Conservation (phyloP, 2,888 invertebrate genomes). For the Smittia aterrima region DNA sequence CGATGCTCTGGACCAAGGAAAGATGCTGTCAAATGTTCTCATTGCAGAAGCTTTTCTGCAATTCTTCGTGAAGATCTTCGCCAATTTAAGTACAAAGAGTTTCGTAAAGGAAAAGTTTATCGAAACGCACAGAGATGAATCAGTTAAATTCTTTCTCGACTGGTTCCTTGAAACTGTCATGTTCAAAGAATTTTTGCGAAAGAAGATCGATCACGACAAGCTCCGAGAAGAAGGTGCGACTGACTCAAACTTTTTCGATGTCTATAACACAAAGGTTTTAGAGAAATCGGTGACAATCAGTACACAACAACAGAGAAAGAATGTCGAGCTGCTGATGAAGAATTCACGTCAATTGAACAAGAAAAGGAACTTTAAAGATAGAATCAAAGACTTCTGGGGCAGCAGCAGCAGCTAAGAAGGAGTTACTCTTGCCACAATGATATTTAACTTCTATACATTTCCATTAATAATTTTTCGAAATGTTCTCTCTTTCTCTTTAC, state of each 20-base stretch:
- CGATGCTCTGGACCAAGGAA: constrained; percentile 46
- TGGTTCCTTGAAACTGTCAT: constrained; percentile 88
- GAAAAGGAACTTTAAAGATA: constrained; percentile 46
- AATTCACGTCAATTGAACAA: constrained; percentile 46
- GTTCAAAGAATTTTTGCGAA: constrained; percentile 66
- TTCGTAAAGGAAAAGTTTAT: constrained; percentile 67
- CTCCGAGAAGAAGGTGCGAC: background rate
- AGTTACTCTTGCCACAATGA: constrained; percentile 4
- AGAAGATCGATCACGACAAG: constrained; percentile 33
- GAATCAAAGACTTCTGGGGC: constrained; percentile 46
- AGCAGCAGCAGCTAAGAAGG: constrained; percentile 6
- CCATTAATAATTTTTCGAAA: background rate
- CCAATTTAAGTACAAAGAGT: constrained; percentile 53
- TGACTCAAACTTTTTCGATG: constrained; percentile 43
- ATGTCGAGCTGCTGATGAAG: constrained; percentile 46
- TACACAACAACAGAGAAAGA: constrained; percentile 32
- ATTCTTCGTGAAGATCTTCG: constrained; percentile 73
- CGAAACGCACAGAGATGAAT: constrained; percentile 62
- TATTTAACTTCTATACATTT: background rate
- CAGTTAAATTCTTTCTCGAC: constrained; percentile 71
- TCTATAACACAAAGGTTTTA: constrained; percentile 46
- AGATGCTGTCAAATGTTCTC: constrained; percentile 60
- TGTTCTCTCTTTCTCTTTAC: background rate
- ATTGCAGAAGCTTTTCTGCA: constrained; percentile 76
- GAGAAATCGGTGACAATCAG: constrained; percentile 45